Base-by-base conservation (phyloP, 2,797 vertebrate species). In the Anomalospiza imberbis region DNA sequence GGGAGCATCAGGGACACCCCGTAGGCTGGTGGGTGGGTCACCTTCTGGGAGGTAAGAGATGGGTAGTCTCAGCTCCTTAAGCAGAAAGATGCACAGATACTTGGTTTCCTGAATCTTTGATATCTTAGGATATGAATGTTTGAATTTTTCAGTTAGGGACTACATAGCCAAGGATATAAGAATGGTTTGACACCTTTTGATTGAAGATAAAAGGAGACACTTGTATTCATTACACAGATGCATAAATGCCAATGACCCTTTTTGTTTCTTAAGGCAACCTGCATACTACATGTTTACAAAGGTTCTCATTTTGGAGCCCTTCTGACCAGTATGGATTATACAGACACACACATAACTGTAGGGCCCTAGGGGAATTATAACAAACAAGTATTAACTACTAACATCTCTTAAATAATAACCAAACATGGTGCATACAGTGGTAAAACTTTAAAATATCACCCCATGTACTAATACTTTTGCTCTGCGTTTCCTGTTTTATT, bases 281-380 rank as follows among this genome's bases (percentile, higher is more conserved):
- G 22, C 6, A 31, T 9, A 38, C 10, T 34, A 13, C 11, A 44
- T 5, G 26, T 36, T 74, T 40, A 58, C 9, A n/a, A 13, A 84
- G 14, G 24, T 50, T 65, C 26, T 88, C n/a, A 36, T 36, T 17
- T 40, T 25, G 47, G 10, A 91, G 18, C 2, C 44, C 20, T 74
- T n/a, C 45, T 78, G 60, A 65, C 17, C 76, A 1, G 5, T n/a
- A 55, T 21, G 25, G 87, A 58, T 54, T 75, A 68, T 18, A 2
- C 28, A 72, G 1, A 7, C 17, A 57, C 22, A 73, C 19, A 13
- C 29, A 28, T 0, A 6, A 47, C 1, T 5, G 2, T n/a, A 38
- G 3, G 28, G 31, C 20, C 17, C 34, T 21, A 71, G 6, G 24
- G 11, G 44, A 85, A 72, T 29, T 26, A 14, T 6, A 74, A 67